These are phyloP conservation scores for Alviniconcha strummeri DNA, from an alignment of 2,888 invertebrate species.

Conservation along the genomic window DNA sequence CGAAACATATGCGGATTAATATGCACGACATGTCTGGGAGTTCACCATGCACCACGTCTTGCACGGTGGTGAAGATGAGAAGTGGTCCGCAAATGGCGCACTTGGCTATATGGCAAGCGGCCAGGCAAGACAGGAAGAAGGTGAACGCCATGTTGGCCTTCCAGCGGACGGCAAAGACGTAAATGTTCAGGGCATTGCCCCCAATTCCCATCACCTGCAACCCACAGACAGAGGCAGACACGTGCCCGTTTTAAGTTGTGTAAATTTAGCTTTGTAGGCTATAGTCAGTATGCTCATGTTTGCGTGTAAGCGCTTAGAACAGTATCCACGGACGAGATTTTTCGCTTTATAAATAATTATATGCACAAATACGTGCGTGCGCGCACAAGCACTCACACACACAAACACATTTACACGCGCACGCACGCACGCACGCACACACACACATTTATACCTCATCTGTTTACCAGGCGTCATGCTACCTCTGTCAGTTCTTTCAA, in stretches of 20 bases:
- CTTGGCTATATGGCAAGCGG: background rate
- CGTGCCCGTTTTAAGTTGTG: no score
- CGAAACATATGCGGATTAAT: background rate
- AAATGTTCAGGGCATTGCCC: background rate
- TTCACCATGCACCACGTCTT: no score
- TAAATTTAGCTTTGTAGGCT: no score
- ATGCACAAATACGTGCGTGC: no score
- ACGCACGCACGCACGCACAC: background rate
- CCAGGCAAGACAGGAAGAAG: background rate
- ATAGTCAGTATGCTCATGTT: background rate
- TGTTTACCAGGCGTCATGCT: no score
- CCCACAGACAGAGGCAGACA: no score
- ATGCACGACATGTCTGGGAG: background rate
- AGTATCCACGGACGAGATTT: no score
- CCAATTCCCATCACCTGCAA: background rate
- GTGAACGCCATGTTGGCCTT: background rate
- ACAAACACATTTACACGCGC: no score
- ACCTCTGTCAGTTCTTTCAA: no score
- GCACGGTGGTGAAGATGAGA: no score
- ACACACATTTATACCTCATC: background rate
- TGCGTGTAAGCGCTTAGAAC: background rate
- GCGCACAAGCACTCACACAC: no score
- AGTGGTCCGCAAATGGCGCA: background rate
- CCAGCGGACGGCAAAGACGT: slow-evolving; percentile 8
- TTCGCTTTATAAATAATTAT: no score